Evolutionary conservation across 2,113 vertebrate genomes (phyloP), one percentile per base, ranked within the genome.

Genomic region (Phylloscopus trochilus): DNA sequence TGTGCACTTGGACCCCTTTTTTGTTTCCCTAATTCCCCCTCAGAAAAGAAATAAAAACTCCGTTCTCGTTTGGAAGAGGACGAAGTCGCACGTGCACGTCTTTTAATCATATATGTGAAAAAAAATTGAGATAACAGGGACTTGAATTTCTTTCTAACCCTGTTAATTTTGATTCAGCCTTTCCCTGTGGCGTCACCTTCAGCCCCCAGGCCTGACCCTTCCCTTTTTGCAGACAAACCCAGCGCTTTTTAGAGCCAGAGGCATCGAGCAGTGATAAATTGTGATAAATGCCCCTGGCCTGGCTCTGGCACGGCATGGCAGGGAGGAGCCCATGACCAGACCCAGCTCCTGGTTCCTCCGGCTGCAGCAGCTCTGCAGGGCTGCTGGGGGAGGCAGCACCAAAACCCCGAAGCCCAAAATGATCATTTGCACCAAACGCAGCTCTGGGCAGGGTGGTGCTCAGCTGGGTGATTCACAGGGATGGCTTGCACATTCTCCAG

Each of bases 391-490:
- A 73, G 51, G 49, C 77, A 60, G 41, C 67, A 3, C 74, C 53
- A 9, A 64, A 73, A 43, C n/a, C n/a, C n/a, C n/a, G n/a, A n/a
- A n/a, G n/a, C n/a, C n/a, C 90, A 33, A 66, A 73, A 3, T 0
- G 0, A 4, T 14, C 2, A 78, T 67, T 89, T 19, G 7, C 35
- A 49, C 47, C 55, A 4, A 53, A 4, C 0, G 0, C 63, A 5
- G 28, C 15, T 27, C 41, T 3, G 3, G 4, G 13, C 26, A 4
- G 39, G 39, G 18, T 5, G 44, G 13, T 37, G 28, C 20, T 72
- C 15, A 33, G 44, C 28, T 27, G 26, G 56, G 1, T 7, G 4
- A 37, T 51, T 52, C 41, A 1, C 1, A 6, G 37, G 63, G 72
- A 66, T 28, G 8, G 0, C 15, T 76, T 76, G 5, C 30, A 9